Evolutionary conservation across 2,113 vertebrate species (phyloP).

Genomic region (Aptenodytes patagonicus): DNA sequence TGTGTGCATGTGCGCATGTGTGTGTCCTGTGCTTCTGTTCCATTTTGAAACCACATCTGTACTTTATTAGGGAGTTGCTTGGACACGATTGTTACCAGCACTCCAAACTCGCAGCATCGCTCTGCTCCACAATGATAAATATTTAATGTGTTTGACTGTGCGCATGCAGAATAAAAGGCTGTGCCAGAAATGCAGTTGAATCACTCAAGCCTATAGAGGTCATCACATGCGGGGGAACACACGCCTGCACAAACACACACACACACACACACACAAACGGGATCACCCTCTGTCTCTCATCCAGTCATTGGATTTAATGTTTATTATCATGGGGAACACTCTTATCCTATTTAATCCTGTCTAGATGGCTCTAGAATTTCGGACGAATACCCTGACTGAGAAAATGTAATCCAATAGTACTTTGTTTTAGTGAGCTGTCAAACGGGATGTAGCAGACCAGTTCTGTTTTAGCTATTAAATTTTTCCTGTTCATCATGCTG

Average conservation of each 20-base stretch:
- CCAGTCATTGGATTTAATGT: conserved; percentile 30
- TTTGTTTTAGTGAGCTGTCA: conserved; percentile 8
- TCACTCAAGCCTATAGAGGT: background rate
- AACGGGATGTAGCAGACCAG: background rate
- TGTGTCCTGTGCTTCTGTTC: background rate
- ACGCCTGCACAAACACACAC: fast-evolving
- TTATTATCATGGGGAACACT: background rate
- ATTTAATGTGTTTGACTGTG: background rate
- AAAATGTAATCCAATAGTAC: conserved; percentile 2
- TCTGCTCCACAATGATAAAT: conserved; percentile 3
- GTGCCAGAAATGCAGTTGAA: background rate
- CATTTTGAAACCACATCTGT: conserved; percentile 15
- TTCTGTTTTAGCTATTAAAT: background rate
- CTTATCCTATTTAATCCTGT: conserved; percentile 54
- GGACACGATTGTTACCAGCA: background rate
- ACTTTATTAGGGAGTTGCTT: conserved; percentile 5
- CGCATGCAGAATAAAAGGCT: background rate
- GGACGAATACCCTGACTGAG: background rate
- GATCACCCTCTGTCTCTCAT: background rate
- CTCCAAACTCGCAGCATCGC: background rate
- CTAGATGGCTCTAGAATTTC: conserved; percentile 53
- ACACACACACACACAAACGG: background rate
- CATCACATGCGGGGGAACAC: background rate
- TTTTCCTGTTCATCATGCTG: background rate
- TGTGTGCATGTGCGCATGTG: background rate